Conservation (phyloP, 2,113 vertebrate species). For the Martes martes region DNA sequence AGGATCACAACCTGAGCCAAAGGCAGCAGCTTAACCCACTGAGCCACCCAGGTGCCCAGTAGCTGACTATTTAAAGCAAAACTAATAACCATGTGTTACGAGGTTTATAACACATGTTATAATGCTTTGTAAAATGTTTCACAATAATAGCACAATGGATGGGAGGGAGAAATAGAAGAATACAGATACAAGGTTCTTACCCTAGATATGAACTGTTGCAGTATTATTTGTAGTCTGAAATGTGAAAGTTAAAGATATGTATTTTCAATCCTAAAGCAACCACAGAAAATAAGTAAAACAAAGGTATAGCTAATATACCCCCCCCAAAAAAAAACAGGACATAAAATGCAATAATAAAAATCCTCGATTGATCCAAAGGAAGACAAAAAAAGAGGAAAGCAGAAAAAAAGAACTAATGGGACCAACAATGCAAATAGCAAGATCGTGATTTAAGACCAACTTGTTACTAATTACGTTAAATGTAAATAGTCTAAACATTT, state of each 20-base stretch:
- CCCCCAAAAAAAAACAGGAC: neutral
- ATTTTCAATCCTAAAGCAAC: neutral
- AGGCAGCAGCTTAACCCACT: no score
- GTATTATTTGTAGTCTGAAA: neutral
- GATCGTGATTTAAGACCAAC: neutral
- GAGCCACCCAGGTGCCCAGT: neutral
- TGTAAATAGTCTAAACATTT: neutral
- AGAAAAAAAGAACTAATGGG: neutral
- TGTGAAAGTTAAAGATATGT: neutral
- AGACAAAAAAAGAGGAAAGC: neutral
- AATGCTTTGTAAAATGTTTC: neutral
- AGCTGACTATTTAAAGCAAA: neutral
- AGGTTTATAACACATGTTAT: no score
- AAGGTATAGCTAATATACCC: neutral
- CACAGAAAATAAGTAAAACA: neutral
- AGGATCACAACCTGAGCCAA: no score
- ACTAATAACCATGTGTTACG: neutral
- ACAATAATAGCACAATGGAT: neutral
- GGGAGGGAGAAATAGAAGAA: neutral
- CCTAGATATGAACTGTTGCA: neutral
- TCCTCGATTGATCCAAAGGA: neutral
- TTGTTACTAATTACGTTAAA: neutral
- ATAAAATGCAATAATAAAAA: neutral
- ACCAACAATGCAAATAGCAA: neutral
- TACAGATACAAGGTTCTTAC: neutral